Conservation (phyloP, 2,888 invertebrate genomes). For the Oasisia sp. region DNA sequence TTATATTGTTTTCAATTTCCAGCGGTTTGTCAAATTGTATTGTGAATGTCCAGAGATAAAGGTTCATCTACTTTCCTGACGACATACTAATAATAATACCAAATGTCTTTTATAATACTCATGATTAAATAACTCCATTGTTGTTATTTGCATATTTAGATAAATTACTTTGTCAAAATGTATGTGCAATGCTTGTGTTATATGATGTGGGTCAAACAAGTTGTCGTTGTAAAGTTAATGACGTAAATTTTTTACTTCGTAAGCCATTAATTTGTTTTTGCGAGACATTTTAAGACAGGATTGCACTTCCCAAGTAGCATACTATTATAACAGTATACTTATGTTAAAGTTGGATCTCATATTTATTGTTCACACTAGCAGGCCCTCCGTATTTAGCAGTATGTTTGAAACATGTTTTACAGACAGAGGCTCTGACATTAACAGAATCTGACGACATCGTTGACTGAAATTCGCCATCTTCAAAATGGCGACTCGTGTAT, state of each 20-base stretch:
- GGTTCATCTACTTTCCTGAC: too few relatives aligned
- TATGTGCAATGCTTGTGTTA: neutral
- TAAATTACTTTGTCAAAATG: too few relatives aligned
- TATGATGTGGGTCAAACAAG: neutral
- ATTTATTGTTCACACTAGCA: neutral
- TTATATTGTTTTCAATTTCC: too few relatives aligned
- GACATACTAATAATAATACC: too few relatives aligned
- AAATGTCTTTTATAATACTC: too few relatives aligned
- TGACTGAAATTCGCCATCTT: neutral
- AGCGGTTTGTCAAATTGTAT: too few relatives aligned
- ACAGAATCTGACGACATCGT: neutral
- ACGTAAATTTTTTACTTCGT: neutral
- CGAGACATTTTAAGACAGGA: neutral
- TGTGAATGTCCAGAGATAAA: too few relatives aligned
- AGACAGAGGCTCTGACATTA: neutral
- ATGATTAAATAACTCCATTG: too few relatives aligned
- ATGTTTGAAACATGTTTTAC: neutral
- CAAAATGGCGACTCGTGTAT: neutral
- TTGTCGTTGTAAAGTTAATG: neutral
- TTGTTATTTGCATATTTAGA: too few relatives aligned
- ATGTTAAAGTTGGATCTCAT: conserved; percentile 17
- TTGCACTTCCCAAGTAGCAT: neutral
- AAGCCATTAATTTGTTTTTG: neutral
- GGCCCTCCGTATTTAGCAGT: neutral
- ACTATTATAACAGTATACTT: neutral